Evolutionary conservation across 2,113 vertebrate genomes (phyloP).

Genomic region (Peromyscus polionotus): DNA sequence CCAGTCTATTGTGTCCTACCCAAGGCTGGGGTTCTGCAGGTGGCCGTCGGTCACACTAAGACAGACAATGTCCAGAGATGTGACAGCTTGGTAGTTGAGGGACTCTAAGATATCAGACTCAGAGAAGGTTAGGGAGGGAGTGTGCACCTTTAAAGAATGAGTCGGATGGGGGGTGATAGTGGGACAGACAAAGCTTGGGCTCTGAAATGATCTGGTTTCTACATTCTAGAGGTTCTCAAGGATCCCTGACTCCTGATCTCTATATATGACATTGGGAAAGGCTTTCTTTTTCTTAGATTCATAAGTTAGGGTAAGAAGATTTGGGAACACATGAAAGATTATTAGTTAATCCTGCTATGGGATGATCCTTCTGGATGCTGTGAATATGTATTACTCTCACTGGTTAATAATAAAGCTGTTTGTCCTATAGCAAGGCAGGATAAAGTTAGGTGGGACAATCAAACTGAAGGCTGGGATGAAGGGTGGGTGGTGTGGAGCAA

Average conservation of each 20-base stretch:
- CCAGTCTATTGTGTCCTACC: not conserved
- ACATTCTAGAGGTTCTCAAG: not conserved
- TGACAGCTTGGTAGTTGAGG: not conserved
- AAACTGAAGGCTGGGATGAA: too few relatives aligned
- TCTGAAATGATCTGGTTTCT: not conserved
- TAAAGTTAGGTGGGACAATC: too few relatives aligned
- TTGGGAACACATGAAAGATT: not conserved
- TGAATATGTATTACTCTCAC: too few relatives aligned
- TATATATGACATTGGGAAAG: not conserved
- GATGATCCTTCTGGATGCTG: too few relatives aligned
- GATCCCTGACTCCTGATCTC: not conserved
- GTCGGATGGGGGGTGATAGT: not conserved
- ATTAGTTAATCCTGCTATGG: not conserved
- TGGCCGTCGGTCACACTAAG: not conserved
- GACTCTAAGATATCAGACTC: not conserved
- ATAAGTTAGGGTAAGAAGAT: not conserved
- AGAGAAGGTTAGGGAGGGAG: not conserved
- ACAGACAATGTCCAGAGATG: not conserved
- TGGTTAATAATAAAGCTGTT: too few relatives aligned
- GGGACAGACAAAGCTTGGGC: not conserved
- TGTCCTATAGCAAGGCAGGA: too few relatives aligned
- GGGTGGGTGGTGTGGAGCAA: too few relatives aligned
- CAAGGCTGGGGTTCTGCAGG: too few relatives aligned
- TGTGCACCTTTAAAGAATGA: not conserved
- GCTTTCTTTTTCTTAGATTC: not conserved